Conservation (phyloP, 2,888 invertebrate species). For the Furcula furcula region DNA sequence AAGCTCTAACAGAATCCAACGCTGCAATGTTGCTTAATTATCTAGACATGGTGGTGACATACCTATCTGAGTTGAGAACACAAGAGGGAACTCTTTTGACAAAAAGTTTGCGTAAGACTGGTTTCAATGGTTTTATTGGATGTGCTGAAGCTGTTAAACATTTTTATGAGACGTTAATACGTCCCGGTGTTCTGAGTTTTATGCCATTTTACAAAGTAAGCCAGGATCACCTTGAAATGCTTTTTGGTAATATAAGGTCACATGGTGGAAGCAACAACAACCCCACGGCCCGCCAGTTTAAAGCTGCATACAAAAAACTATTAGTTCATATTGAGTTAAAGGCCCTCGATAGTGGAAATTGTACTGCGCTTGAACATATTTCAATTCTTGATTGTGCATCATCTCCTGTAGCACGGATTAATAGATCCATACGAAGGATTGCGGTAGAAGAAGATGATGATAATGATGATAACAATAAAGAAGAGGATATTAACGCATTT, state of each 20-base stretch:
- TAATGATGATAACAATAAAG: background rate
- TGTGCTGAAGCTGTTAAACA: too few relatives aligned
- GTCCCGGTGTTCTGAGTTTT: too few relatives aligned
- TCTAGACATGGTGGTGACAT: too few relatives aligned
- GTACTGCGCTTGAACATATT: slow-evolving; percentile 15
- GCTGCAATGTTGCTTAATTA: too few relatives aligned
- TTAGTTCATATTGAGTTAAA: slow-evolving; percentile 14
- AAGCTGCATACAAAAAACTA: slow-evolving; percentile 14
- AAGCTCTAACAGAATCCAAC: too few relatives aligned
- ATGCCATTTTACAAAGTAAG: background rate
- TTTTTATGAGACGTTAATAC: too few relatives aligned
- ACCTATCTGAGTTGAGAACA: too few relatives aligned
- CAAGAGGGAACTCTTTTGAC: too few relatives aligned
- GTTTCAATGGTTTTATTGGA: too few relatives aligned
- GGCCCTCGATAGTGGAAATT: slow-evolving; percentile 12
- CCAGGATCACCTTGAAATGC: slow-evolving; percentile 15
- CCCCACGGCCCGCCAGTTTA: slow-evolving; percentile 16
- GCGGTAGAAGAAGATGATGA: background rate
- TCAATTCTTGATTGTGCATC: background rate
- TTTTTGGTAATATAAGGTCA: slow-evolving; percentile 16
- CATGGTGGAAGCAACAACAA: slow-evolving; percentile 24
- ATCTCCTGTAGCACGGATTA: background rate
- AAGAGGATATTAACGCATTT: background rate
- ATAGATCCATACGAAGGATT: background rate
- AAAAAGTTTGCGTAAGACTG: too few relatives aligned